These are phyloP conservation scores for Anser cygnoides DNA, from an alignment of 2,113 vertebrate genomes.

Conservation along the genomic window DNA sequence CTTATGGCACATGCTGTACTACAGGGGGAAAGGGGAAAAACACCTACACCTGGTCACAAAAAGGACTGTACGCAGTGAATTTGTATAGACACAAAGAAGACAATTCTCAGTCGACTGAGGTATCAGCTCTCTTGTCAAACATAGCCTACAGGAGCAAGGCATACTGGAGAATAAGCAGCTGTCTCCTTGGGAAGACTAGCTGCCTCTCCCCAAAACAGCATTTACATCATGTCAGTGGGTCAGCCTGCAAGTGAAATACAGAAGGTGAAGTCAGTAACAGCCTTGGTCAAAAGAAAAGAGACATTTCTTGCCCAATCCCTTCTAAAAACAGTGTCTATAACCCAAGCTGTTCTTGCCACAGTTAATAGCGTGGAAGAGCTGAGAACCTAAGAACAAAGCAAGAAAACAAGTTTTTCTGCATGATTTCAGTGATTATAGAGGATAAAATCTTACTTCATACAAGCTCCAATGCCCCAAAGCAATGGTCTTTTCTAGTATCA, in stretches of 20 bases:
- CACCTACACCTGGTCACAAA: neutral
- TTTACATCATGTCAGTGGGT: neutral
- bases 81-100: neutral
- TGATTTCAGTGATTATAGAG: neutral
- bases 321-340: neutral
- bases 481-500: neutral
- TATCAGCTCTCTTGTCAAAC: neutral
- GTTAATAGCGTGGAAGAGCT: neutral
- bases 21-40: neutral
- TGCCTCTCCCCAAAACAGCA: neutral
- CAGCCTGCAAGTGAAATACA: slow-evolving; percentile 1
- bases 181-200: slow-evolving; percentile 7
- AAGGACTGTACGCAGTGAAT: neutral
- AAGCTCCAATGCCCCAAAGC: neutral
- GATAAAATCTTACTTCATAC: neutral
- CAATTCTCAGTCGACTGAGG: neutral
- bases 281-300: neutral
- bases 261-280: neutral
- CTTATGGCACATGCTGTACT: neutral
- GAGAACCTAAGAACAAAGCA: neutral
- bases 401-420: neutral
- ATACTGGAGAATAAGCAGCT: slow-evolving; percentile 2
- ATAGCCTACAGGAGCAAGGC: neutral
- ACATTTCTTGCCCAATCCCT: neutral
- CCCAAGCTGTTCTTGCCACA: neutral